Percentiles rank a stretch among this genome's conserved stretches.
Conservation (phyloP, 2,888 invertebrate species). For the Matsumyia berberina region DNA sequence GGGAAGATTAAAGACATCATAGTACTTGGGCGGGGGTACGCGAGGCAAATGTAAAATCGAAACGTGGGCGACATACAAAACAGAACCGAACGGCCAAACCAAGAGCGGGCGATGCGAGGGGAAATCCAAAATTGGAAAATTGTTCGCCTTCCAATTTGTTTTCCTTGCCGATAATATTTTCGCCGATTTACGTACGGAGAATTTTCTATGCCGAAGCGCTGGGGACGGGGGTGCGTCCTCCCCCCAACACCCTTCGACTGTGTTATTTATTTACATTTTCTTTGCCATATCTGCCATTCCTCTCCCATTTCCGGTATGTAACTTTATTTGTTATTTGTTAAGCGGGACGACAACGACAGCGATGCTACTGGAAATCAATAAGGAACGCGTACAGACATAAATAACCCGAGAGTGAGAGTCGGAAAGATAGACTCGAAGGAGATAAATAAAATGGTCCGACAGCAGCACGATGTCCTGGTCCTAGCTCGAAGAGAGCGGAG, state of each 20-base stretch:
- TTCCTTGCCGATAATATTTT: slow-evolving; percentile 66
- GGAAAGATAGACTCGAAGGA: slow-evolving; percentile 19
- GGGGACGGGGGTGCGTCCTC: too few relatives aligned
- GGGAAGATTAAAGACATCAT: slow-evolving; percentile 62
- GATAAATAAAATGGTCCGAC: slow-evolving; percentile 55
- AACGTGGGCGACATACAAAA: slow-evolving; percentile 72
- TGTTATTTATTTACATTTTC: slow-evolving; percentile 55
- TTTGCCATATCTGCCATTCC: slow-evolving; percentile 32
- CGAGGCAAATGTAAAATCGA: slow-evolving; percentile 53
- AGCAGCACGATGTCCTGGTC: neutral
- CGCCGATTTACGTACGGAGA: slow-evolving; percentile 53
- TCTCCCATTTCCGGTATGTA: slow-evolving; percentile 31
- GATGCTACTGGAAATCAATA: slow-evolving; percentile 63
- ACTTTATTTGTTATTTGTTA: slow-evolving; percentile 51
- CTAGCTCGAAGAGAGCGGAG: neutral
- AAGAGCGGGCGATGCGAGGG: neutral
- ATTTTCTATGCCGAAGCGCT: slow-evolving; percentile 17
- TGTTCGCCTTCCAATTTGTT: slow-evolving; percentile 70
- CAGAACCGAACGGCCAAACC: neutral
- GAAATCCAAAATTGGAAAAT: slow-evolving; percentile 68
- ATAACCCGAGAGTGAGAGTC: slow-evolving; percentile 48
- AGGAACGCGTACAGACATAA: slow-evolving; percentile 55
- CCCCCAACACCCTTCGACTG: slow-evolving; percentile 32
- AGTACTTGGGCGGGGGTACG: neutral
- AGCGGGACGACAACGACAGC: slow-evolving; percentile 22